Conservation (phyloP, 2,797 vertebrate genomes). For the Karalla daura region DNA sequence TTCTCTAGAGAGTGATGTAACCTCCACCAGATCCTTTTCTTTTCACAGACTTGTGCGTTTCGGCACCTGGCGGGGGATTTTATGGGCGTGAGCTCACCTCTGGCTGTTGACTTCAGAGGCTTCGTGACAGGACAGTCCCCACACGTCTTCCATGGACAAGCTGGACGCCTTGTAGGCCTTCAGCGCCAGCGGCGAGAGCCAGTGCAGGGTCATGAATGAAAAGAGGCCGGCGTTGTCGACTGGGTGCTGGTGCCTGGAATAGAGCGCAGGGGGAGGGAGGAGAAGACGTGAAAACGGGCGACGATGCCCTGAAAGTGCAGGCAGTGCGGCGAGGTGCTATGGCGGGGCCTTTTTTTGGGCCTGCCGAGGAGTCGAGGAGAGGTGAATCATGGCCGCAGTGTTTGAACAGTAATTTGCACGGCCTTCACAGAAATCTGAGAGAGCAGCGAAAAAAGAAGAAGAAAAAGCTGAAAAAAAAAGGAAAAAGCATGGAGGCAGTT, state of each 20-base stretch:
- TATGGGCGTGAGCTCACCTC: slow-evolving; percentile 78
- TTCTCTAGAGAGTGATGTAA: too few relatives aligned
- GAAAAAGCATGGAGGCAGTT: slow-evolving; percentile 50
- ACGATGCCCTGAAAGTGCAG: slow-evolving; percentile 53
- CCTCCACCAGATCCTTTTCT: too few relatives aligned
- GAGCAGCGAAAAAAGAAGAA: slow-evolving; percentile 61
- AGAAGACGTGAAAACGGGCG: slow-evolving; percentile 48
- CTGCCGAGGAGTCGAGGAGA: slow-evolving; percentile 41
- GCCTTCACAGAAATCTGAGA: slow-evolving; percentile 78
- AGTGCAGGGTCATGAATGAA: slow-evolving; percentile 89
- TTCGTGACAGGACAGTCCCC: slow-evolving; percentile 87
- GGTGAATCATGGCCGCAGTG: slow-evolving; percentile 71
- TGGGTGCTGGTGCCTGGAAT: slow-evolving; percentile 87
- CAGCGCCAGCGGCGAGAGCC: slow-evolving; percentile 86
- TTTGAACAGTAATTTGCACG: slow-evolving; percentile 83
- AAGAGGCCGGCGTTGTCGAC: slow-evolving; percentile 89
- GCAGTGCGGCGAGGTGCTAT: slow-evolving; percentile 60
- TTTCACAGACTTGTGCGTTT: too few relatives aligned
- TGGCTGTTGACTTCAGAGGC: slow-evolving; percentile 84
- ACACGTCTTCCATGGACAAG: slow-evolving; percentile 82
- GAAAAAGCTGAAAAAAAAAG: slow-evolving; percentile 46
- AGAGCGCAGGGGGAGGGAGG: too few relatives aligned
- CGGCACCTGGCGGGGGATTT: slow-evolving; percentile 15
- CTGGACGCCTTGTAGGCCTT: slow-evolving; percentile 81
- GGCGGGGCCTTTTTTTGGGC: slow-evolving; percentile 60